Base-by-base conservation (phyloP, 2,888 invertebrate genomes). In the Oscheius sp. region DNA sequence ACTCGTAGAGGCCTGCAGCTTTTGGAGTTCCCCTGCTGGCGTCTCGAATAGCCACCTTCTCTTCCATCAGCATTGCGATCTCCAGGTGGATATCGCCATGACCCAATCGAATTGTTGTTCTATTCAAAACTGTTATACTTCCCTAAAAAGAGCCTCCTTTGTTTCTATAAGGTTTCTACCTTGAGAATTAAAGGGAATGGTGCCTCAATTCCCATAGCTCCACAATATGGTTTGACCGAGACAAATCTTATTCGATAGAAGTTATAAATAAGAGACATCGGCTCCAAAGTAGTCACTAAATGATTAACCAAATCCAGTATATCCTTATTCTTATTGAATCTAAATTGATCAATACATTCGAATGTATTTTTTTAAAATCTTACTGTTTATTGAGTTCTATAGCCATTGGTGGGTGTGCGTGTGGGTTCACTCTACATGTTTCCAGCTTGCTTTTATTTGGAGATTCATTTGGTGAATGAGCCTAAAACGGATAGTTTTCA, bases 251-350 rank as follows among this genome's bases (percentile, higher is more conserved):
- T 75, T 25, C 79, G 61, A 0, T 64, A 65, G 53, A 82, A 82
- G 52, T 72, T 73, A 48, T 73, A 65, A 17, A 84, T 67, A 1
- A 76, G 71, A 4, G 65, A 48, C 27, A 84, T 69, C 1, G 81
- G 77, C 0, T 69, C 67, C 10, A 72, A 58, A 1, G 78, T 79
- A 1, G 67, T 42, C 29, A 77, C 63, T 34, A 82, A 61, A 55
- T 78, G 81, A 50, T 82, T 73, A 6, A 84, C 79, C 31, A 82
- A 70, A 45, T 69, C 76, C 1, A 80, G 72, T 25, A 84, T 69
- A 70, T 84, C 83, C 50, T 71, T 46, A 1, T 52, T 50, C 17
- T 55, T 64, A 42, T 75, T 76, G n/a, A 76, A 65, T 29, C 72
- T 66, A 20, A 46, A 73, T n/a, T n/a, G n/a, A n/a, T n/a, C n/a